phyloP scores from a whole-genome alignment of 2,888 invertebrate species.

The Tipula unca region DNA sequence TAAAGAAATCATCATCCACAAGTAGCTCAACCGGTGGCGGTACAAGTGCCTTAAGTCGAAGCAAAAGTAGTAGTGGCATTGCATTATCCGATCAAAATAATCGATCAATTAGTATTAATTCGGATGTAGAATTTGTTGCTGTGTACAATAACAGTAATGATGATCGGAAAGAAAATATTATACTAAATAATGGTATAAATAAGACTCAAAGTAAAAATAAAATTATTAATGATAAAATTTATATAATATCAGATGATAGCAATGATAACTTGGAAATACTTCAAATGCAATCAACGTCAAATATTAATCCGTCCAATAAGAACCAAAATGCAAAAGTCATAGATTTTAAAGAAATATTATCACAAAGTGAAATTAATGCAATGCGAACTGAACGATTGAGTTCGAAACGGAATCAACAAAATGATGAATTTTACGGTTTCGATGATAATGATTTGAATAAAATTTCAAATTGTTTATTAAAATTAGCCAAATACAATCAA shows the following conservation, averaged over 20 bases:
- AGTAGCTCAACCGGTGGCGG: slow-evolving; percentile 30
- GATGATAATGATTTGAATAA: neutral
- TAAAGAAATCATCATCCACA: slow-evolving; percentile 44
- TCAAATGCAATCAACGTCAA: neutral
- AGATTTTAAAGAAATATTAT: neutral
- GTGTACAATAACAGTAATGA: neutral
- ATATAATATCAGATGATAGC: slow-evolving; percentile 16
- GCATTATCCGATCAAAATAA: slow-evolving; percentile 26
- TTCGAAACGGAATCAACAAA: neutral
- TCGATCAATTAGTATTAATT: slow-evolving; percentile 25
- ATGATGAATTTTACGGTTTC: slow-evolving; percentile 14
- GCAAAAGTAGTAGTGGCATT: slow-evolving; percentile 32
- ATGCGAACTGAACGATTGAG: neutral
- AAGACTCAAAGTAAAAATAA: neutral
- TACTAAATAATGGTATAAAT: neutral
- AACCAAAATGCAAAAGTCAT: neutral
- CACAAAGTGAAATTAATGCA: neutral
- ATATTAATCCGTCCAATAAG: neutral
- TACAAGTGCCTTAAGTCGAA: slow-evolving; percentile 32
- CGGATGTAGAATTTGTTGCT: slow-evolving; percentile 19
- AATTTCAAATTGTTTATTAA: slow-evolving; percentile 9
- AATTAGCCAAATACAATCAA: neutral
- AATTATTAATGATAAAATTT: neutral
- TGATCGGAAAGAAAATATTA: neutral
- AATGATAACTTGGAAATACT: neutral